Conservation (phyloP, 2,888 invertebrate species). For the Meteorus cinctellus region DNA sequence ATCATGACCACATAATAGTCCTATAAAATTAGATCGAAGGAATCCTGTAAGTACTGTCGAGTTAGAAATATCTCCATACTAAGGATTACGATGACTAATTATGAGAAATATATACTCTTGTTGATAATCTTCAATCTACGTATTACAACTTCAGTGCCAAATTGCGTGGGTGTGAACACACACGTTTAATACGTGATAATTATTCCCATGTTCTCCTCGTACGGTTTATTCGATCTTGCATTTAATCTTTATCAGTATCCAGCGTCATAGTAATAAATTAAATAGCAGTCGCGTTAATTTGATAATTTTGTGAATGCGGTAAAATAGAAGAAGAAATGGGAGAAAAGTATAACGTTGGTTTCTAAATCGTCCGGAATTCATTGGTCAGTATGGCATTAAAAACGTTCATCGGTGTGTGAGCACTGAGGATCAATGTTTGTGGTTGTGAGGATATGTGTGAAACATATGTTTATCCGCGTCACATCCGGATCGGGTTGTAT, state of each 20-base stretch:
- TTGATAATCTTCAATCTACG: too few relatives aligned
- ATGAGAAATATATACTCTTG: too few relatives aligned
- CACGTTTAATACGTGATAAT: slow-evolving; percentile 17
- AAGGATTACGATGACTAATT: too few relatives aligned
- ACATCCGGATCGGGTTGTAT: slow-evolving; percentile 23
- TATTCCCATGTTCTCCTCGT: not conserved
- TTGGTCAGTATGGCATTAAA: not conserved
- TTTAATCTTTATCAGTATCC: not conserved
- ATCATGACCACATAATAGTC: too few relatives aligned
- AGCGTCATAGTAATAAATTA: not conserved
- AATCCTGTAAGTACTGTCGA: too few relatives aligned
- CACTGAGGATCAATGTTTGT: slow-evolving; percentile 9
- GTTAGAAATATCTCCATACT: too few relatives aligned
- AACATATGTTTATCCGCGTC: slow-evolving; percentile 29
- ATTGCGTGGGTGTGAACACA: slow-evolving; percentile 9
- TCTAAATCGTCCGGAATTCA: not conserved
- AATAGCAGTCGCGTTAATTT: not conserved
- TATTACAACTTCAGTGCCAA: not conserved
- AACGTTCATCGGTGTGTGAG: not conserved
- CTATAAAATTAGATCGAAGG: too few relatives aligned
- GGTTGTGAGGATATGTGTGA: slow-evolving; percentile 10
- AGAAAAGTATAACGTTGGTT: not conserved
- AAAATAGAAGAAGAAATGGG: not conserved
- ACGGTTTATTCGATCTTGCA: slow-evolving; percentile 3
- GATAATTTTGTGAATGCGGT: too few relatives aligned